Base-by-base conservation (phyloP, 1,140 invertebrate genomes). In the Atopsyche davidsoni region DNA sequence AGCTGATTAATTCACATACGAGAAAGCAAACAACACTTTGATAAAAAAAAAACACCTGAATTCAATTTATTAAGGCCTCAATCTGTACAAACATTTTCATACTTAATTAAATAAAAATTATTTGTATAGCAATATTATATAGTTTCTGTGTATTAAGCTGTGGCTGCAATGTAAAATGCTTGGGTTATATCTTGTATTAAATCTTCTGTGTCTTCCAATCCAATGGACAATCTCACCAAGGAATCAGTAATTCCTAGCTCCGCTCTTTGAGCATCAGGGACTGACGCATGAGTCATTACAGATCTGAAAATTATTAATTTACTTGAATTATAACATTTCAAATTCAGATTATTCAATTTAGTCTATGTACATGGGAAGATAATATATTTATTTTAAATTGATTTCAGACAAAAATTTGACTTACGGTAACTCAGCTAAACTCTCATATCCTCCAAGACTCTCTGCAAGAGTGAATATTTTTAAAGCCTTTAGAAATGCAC, bases 381-480 rank as follows among this genome's bases (percentile, higher is more conserved):
- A 43, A 39, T 13, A 23, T 23, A 32, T 48, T 18, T 16, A 7
- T 2, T 11, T 3, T 22, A 32, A 44, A 42, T 54, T 38, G 23
- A 38, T 45, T 44, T 36, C 59, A 60, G n/a, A 19, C 10, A 23
- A 32, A 36, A 53, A 46, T 43, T 17, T 36, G 55, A 85, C 85
- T 82, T 74, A 89, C 85, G 89, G 89, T 53, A 89, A 67, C 72
- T 89, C 86, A 2, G 83, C 86, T 25, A 98, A 79, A 68, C 92
- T 96, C 67, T 98, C 95, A 65, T 87, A 96, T 42, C 94, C 94
- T 40, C 96, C 96, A 23, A 98, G 77, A 71, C 92, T 96, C 70
- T 96, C 94, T 9, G 95, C 95, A n/a, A 97, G 67, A 1, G 80
- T 84, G 63, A 98, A 91, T 4, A 93, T 43, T 75, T 92, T 86